A percentile compares a stretch with the other conserved stretches of the same genome.
These are phyloP conservation scores for Porites cylindrica DNA, from an alignment of 92 coral and sea anemone species.

Conservation along the genomic window DNA sequence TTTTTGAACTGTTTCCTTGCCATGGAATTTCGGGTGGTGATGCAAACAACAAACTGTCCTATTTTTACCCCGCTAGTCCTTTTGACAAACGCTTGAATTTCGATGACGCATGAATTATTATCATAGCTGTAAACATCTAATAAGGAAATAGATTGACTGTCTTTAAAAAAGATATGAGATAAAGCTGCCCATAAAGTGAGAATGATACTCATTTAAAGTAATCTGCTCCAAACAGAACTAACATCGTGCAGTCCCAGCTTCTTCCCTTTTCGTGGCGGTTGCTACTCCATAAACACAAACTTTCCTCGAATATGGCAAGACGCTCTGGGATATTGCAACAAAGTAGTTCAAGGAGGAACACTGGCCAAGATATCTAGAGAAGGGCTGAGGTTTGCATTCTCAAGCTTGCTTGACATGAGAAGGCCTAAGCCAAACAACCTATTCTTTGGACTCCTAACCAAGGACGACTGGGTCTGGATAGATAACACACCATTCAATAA, in stretches of 20 bases:
- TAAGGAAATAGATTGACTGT: no score
- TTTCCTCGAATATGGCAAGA: neutral
- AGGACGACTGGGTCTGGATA: constrained; percentile 18
- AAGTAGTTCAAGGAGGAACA: constrained; percentile 5
- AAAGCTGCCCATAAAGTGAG: no score
- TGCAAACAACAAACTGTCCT: no score
- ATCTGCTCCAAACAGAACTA: neutral
- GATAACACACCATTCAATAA: constrained; percentile 19
- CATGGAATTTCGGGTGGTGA: no score
- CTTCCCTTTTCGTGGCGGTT: constrained; percentile 34
- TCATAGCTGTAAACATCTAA: no score
- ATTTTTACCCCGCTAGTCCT: no score
- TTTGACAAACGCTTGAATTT: no score
- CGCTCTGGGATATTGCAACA: constrained; percentile 1
- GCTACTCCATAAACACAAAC: constrained; percentile 21
- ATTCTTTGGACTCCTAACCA: constrained; percentile 11
- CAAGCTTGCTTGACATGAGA: constrained; percentile 18
- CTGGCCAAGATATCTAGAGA: constrained; percentile 40
- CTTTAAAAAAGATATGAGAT: no score
- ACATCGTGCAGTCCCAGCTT: neutral
- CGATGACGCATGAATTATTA: no score
- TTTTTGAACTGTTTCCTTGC: no score
- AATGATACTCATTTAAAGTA: neutral
- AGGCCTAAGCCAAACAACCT: constrained; percentile 28
- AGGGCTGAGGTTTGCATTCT: constrained; percentile 30